These are phyloP conservation scores for Patella caerulea DNA, from an alignment of 2,888 invertebrate genomes.

Conservation along the genomic window DNA sequence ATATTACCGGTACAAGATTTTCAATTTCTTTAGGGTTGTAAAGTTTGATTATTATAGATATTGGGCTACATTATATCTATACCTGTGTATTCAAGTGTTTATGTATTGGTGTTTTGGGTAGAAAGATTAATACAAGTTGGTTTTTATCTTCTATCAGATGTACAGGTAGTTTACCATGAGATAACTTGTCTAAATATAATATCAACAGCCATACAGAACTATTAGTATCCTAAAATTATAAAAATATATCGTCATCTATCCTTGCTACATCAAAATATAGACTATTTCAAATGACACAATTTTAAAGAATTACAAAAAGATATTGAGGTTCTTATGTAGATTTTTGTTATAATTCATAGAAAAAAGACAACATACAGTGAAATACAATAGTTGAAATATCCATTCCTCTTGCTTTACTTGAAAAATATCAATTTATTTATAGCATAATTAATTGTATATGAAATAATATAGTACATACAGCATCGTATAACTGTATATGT, in stretches of 20 bases:
- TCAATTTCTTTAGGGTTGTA: too few species aligned
- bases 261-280: background rate
- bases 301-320: too few species aligned
- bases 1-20: too few species aligned
- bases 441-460: too few species aligned
- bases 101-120: constrained; percentile 61
- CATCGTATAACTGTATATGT: constrained; percentile 61
- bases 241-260: background rate
- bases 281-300: too few species aligned
- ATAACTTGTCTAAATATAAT: constrained; percentile 26
- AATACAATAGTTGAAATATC: too few species aligned
- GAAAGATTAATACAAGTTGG: constrained; percentile 53
- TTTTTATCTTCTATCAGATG: constrained; percentile 47
- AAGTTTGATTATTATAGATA: too few species aligned
- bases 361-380: too few species aligned
- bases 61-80: background rate
- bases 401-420: too few species aligned
- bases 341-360: too few species aligned
- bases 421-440: too few species aligned
- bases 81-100: constrained; percentile 62
- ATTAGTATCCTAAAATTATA: constrained; percentile 55
- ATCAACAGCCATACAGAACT: constrained; percentile 34
- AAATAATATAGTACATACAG: constrained; percentile 48
- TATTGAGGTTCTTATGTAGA: too few species aligned
- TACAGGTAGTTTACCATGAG: constrained; percentile 47